phyloP scores from a whole-genome alignment of 2,888 invertebrate species.

The Scaptomyza reducta region DNA sequence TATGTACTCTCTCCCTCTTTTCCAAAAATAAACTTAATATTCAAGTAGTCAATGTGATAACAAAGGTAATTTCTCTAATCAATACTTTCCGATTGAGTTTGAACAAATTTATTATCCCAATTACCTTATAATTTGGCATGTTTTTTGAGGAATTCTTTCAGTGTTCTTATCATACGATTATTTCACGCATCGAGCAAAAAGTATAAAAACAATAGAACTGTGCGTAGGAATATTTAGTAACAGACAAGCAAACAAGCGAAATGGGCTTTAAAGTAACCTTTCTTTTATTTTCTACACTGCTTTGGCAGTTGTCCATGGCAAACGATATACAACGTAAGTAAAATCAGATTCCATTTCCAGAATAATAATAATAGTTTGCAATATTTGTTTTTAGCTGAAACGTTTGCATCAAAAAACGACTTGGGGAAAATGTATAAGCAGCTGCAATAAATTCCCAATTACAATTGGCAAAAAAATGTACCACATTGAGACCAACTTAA shows the following conservation, averaged over 20 bases:
- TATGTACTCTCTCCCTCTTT: not conserved
- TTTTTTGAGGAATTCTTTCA: not conserved
- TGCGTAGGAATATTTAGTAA: not conserved
- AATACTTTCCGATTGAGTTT: not conserved
- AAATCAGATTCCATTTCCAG: not conserved
- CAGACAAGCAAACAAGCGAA: not conserved
- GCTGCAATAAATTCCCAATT: slow-evolving; percentile 11
- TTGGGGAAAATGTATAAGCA: slow-evolving; percentile 8
- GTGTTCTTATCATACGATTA: not conserved
- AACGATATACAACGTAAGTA: not conserved
- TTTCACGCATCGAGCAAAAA: not conserved
- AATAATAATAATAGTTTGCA: too few relatives aligned
- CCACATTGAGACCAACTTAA: slow-evolving; percentile 2
- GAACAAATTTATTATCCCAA: not conserved
- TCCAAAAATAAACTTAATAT: too few relatives aligned
- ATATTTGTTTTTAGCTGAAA: slow-evolving; percentile 11
- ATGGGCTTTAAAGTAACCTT: slow-evolving; percentile 20
- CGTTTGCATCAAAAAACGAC: not conserved
- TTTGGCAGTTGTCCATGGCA: slow-evolving; percentile 12
- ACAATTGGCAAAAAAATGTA: slow-evolving; percentile 28
- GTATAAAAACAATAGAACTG: slow-evolving; percentile 11
- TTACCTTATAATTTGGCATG: not conserved
- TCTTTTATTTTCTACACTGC: slow-evolving; percentile 13
- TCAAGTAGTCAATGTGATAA: not conserved
- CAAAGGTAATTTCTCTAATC: not conserved